Evolutionary conservation across 2,888 invertebrate genomes (phyloP).

Genomic region (Callinectes sapidus): DNA sequence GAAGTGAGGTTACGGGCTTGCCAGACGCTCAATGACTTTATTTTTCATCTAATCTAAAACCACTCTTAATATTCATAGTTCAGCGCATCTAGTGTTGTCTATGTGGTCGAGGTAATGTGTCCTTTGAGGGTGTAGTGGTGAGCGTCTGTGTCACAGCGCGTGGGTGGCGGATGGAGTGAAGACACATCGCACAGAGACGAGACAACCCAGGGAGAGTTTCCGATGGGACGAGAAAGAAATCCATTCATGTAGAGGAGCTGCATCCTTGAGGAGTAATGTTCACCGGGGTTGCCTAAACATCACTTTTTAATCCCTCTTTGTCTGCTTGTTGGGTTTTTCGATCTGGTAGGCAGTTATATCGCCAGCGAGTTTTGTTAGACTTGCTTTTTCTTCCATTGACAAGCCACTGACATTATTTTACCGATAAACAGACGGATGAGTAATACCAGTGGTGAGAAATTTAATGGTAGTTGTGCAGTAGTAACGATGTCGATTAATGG

Average conservation of each 20-base stretch:
- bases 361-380: neutral
- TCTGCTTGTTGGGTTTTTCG: neutral
- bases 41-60: neutral
- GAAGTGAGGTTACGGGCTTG: slow-evolving; percentile 52
- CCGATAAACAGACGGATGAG: neutral
- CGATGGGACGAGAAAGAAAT: slow-evolving; percentile 56
- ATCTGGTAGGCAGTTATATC: neutral
- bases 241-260: slow-evolving; percentile 57
- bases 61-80: neutral
- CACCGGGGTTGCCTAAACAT: slow-evolving; percentile 33
- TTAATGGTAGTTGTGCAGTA: neutral
- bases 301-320: slow-evolving; percentile 15
- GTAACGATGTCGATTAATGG: neutral
- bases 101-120: neutral
- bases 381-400: neutral
- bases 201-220: slow-evolving; percentile 46
- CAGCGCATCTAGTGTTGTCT: neutral
- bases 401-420: neutral
- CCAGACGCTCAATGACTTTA: slow-evolving; percentile 52
- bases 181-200: slow-evolving; percentile 10
- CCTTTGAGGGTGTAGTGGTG: neutral
- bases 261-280: slow-evolving; percentile 55
- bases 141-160: neutral
- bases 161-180: neutral
- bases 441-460: neutral